Base-by-base conservation (phyloP, 1,140 invertebrate genomes). In the Papilio glaucus region DNA sequence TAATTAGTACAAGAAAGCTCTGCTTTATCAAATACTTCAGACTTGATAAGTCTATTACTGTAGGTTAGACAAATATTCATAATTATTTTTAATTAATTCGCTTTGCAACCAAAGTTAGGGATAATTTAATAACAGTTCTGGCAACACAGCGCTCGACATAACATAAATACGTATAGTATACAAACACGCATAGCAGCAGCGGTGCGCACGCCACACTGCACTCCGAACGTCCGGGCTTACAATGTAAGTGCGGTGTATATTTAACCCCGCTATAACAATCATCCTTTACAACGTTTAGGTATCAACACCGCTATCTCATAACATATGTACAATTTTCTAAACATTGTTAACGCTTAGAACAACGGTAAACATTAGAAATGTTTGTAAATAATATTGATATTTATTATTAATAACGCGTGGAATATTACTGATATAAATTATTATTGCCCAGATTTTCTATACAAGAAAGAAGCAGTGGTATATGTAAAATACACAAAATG, bases 241-340 rank as follows among this genome's bases (percentile, higher is more conserved):
- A 65, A 18, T 65, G 62, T 65, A 24, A 38, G 62, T 38, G 29
- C n/a, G 15, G 37, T 39, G 33, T 65, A 38, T 65, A 65, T 21
- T 57, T 57, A 57, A 57, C 49, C 49, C 49, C 49, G 49, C 49
- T 57, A 12, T 57, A 49, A 57, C 49, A n/a, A n/a, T n/a, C n/a
- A 57, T 57, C 49, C 49, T 57, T 57, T 57, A 57, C 49, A 24
- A 53, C 45, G 45, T 53, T 53, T 24, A 13, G 15, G 21, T 57
- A 57, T 57, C 49, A 57, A 57, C 49, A 57, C 12, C 49, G 49
- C 49, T 57, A 57, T 57, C 49, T 49, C 45, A 49, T 10, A 57
- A 57, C 49, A 57, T n/a, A n/a, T 21, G 24, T 57, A 21, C 24
- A 24, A 57, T 21, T 57, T 57, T 57, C 49, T 24, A 57, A 57